These are phyloP conservation scores for Drosophila biarmipes DNA, from an alignment of 1,140 invertebrate species.

Conservation along the genomic window DNA sequence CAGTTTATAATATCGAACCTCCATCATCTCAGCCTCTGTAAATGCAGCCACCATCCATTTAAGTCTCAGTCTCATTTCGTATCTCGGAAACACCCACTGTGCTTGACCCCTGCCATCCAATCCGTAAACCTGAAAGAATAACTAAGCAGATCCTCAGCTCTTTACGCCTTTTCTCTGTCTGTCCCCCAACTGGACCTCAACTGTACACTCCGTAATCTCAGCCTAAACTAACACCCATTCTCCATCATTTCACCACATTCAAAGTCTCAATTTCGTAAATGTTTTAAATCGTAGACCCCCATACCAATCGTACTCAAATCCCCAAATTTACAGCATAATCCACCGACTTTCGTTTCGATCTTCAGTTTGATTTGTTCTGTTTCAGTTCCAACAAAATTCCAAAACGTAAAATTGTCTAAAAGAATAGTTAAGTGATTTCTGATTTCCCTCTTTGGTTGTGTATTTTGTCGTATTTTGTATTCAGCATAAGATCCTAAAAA, in stretches of 20 bases:
- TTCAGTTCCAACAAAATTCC: slow-evolving; percentile 35
- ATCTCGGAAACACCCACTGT: slow-evolving; percentile 5
- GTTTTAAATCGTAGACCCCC: slow-evolving; percentile 21
- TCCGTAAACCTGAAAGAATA: background rate
- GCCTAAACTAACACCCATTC: too few species aligned
- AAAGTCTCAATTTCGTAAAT: slow-evolving; percentile 23
- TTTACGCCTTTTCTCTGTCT: background rate
- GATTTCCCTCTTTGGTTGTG: slow-evolving; percentile 6
- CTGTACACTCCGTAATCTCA: slow-evolving; percentile 8
- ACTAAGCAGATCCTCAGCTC: slow-evolving; percentile 1
- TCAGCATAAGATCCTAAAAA: slow-evolving; percentile 37
- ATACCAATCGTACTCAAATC: slow-evolving; percentile 7
- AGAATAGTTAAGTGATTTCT: slow-evolving; percentile 19
- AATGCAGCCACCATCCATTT: slow-evolving; percentile 8
- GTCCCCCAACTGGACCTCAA: slow-evolving; percentile 11
- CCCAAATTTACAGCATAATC: slow-evolving; percentile 4
- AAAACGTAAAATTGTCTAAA: slow-evolving; percentile 27
- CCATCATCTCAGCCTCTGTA: slow-evolving; percentile 20
- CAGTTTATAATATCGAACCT: background rate
- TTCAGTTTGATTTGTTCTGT: slow-evolving; percentile 14
- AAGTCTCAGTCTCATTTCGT: background rate
- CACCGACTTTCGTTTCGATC: slow-evolving; percentile 7
- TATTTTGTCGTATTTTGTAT: slow-evolving; percentile 38
- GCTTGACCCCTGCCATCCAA: slow-evolving; percentile 25
- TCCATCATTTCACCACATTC: slow-evolving; percentile 11